phyloP scores from a whole-genome alignment of 2,113 vertebrate genomes.

The Ceyx cyanopectus region DNA sequence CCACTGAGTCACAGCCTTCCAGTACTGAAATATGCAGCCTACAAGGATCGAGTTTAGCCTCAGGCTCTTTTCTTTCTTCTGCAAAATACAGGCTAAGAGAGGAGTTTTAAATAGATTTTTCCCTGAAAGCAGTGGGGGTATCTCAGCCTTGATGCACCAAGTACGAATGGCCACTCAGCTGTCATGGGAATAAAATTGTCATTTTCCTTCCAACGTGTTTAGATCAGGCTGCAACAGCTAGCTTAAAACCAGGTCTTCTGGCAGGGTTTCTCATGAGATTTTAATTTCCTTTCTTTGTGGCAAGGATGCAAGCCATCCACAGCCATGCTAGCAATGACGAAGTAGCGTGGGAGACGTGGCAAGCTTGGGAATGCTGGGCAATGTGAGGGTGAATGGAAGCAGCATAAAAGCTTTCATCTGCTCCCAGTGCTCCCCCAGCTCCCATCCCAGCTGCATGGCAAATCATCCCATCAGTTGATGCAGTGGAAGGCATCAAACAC shows the following conservation, averaged over 20 bases:
- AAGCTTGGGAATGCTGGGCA: neutral
- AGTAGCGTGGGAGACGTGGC: neutral
- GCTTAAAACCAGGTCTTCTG: neutral
- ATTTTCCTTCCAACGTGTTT: neutral
- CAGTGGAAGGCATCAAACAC: neutral
- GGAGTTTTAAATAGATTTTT: neutral
- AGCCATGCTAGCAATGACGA: neutral
- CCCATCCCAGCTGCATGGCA: neutral
- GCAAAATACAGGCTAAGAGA: neutral
- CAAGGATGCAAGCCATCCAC: neutral
- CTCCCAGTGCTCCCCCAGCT: neutral
- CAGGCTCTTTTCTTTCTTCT: neutral
- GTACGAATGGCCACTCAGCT: neutral
- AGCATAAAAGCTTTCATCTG: neutral
- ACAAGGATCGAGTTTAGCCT: conserved; percentile 20
- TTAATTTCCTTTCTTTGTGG: neutral
- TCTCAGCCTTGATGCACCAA: neutral
- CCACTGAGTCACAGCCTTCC: conserved; percentile 37
- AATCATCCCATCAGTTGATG: neutral
- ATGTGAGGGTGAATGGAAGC: neutral
- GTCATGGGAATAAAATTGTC: neutral
- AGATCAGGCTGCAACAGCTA: neutral
- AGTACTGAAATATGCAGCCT: conserved; percentile 24
- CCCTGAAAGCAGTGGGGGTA: neutral
- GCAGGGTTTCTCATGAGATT: neutral